Evolutionary conservation across 2,888 invertebrate genomes (phyloP), one percentile per base, ranked within the genome.

Genomic region (Heteropelma amictum): DNA sequence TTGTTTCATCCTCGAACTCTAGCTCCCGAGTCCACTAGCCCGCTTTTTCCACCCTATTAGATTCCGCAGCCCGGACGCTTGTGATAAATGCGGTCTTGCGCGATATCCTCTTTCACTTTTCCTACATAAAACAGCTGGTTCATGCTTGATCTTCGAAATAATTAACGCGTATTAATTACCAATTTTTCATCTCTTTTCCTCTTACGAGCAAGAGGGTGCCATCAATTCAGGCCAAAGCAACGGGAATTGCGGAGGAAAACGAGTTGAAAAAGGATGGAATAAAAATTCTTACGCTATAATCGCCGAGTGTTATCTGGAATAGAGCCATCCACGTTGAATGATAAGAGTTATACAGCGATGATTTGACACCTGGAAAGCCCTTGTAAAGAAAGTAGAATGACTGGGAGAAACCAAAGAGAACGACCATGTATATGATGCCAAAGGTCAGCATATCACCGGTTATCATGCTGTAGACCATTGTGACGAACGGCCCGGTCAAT

Each of bases 381-480:
- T 97, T 98, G 89, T 98, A 98, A 7, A 99, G 92, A 88, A 98
- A 99, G 90, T 93, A 97, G 90, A 96, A 96, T 38, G 98, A 96
- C 90, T 98, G 98, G 0, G 98, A 97, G 90, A 99, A 99, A 17
- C 98, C 98, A 82, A 98, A 95, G 3, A 99, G 91, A 33, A 99
- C 95, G 83, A 99, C 96, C 80, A 94, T 93, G 89, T 98, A 99
- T 88, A 99, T 99, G 81, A 99, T 98, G 78, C 97, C 97, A 89
- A 99, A 99, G 23, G 98, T 97, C 87, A 98, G 94, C 96, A 99
- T 97, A 91, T 99, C 99, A 49, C 99, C 98, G 0, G 96, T 96
- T 86, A 98, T 97, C 98, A 99, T 99, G 84, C 97, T 97, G 92
- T 98, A 99, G 82, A 99, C 97, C 98, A 99, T 99, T 8, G 98